Evolutionary conservation across 1,140 invertebrate species (phyloP), one percentile per base, ranked within the genome.

Genomic region (Leucophenga varia): DNA sequence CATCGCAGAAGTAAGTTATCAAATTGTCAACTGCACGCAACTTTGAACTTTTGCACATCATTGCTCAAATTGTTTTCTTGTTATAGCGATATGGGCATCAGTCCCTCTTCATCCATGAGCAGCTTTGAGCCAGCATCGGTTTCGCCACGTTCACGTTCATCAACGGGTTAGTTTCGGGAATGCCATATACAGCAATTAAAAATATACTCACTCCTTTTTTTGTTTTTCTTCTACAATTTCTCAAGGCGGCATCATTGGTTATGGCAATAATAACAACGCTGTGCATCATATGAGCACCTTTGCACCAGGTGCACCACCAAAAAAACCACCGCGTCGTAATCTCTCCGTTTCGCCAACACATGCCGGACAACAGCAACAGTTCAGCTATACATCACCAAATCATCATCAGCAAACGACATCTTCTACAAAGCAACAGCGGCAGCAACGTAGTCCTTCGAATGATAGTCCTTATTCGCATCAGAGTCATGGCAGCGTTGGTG

Each of bases 321-420:
- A 91, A 76, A 93, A 93, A 74, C 90, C 91, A 42, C 91, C 91
- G 0, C 79, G 91, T 34, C 80, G 90, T 42, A 91, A 91, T 68
- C 78, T 93, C 13, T 89, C 89, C 16, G 86, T 91, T 17, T 93
- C 90, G 2, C 91, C 91, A 12, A 74, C 72, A 7, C 67, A 73
- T 13, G 52, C 55, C 8, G 69, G 59, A 1, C 47, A 71, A 10
- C 54, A 49, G 1, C 64, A 64, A 31, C 64, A 64, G 32, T 68
- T 69, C 18, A 59, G 63, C 42, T 70, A 70, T 43, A 72, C 60
- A 18, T 73, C 69, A 4, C 59, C 65, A 8, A 65, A 70, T 18
- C 63, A 71, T 43, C 64, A 72, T 19, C 57, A 64, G 7, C 59
- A 58, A 19, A 43, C 37, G 14, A 35, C 32, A 22, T 31, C 19